Base-by-base conservation (phyloP, 1,140 invertebrate species). In the Drosophila pachea region DNA sequence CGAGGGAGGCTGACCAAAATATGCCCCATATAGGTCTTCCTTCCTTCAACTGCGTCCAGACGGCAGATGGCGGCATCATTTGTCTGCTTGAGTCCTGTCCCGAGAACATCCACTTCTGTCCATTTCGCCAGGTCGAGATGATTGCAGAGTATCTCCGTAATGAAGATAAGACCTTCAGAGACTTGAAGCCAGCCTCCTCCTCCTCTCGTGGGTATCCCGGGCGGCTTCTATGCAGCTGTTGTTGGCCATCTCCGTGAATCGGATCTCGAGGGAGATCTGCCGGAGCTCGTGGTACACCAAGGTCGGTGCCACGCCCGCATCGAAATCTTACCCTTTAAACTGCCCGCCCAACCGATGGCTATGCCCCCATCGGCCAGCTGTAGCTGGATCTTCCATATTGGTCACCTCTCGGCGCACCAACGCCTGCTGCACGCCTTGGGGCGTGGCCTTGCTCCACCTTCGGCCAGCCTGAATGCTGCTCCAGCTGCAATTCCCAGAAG, bases 181-280 rank as follows among this genome's bases (percentile, higher is more conserved):
- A 3, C 22, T 22, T 2, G 22, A 22, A 22, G 22, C 22, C 22
- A 22, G 22, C 22, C 22, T 1, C 22, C 22, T 22, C 22, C 22
- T 22, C 4, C 98, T 99, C 84, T 99, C 99, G 87, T 99, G 98
- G 7, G 97, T 96, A 91, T 99, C 99, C 78, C 99, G 92, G 0
- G 99, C 99, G 2, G 94, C 98, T 90, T 99, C 98, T 40, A 99
- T 93, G 89, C 95, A 99, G 88, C 97, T 97, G 89, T 99, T 99
- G 0, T 98, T 99, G 0, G 97, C 96, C 98, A 99, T 99, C 91
- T 99, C 98, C 0, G 93, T 92, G 90, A 99, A 99, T 45, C 98
- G 98, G 97, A 99, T 98, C 92, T 99, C 98, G 5, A 99, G 91
- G 90, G 99, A 99, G 61, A 99, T 99, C 89, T 99, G 96, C 35